Evolutionary conservation across 2,113 vertebrate genomes (phyloP).

Genomic region (Ifrita kowaldi): DNA sequence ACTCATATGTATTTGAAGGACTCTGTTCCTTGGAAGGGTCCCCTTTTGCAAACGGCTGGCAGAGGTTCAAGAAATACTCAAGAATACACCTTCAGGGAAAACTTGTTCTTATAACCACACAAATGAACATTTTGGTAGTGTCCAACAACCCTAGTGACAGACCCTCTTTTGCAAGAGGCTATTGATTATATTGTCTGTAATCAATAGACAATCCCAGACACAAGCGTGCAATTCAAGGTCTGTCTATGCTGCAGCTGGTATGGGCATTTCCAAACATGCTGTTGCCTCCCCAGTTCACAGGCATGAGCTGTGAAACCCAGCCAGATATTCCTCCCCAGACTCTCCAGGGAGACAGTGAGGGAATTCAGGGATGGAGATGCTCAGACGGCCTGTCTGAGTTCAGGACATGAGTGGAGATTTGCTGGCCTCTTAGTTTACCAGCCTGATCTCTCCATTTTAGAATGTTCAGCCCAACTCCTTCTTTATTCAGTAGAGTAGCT

Average conservation of each 20-base stretch:
- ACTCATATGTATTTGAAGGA: neutral
- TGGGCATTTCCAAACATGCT: neutral
- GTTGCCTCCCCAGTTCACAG: neutral
- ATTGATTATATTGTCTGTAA: neutral
- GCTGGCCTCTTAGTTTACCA: neutral
- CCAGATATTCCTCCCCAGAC: neutral
- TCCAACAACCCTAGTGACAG: neutral
- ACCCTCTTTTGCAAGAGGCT: neutral
- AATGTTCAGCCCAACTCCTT: neutral
- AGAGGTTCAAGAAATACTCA: neutral
- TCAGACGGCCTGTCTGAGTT: neutral
- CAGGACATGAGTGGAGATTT: neutral
- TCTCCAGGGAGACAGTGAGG: fast-evolving
- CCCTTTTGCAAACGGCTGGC: neutral
- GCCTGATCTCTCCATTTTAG: neutral
- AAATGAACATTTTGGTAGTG: neutral
- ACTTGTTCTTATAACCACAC: neutral
- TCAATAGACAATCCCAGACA: neutral
- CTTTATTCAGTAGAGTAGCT: neutral
- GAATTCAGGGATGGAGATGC: neutral
- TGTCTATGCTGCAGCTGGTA: neutral
- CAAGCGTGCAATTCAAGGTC: neutral
- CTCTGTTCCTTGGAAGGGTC: neutral
- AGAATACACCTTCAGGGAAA: neutral
- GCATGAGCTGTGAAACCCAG: neutral